Conservation (phyloP, 2,797 vertebrate species). For the Alosa sapidissima region DNA sequence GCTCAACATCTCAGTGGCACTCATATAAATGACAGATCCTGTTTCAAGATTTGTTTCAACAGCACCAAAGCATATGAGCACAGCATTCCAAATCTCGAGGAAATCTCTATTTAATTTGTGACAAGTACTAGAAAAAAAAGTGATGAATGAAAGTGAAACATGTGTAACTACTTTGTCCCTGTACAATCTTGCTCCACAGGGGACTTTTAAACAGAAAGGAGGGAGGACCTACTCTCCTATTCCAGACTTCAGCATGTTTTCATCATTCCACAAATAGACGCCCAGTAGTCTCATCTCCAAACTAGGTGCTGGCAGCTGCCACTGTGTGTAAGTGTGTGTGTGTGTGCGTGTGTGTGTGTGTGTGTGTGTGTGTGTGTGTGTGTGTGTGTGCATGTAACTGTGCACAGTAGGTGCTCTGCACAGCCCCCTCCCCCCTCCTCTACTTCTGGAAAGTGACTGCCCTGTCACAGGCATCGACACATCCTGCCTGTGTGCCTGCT, state of each 20-base stretch:
- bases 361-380: constrained; percentile 24
- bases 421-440: constrained; percentile 25
- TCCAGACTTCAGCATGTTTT: constrained; percentile 56
- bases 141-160: not conserved
- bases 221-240: constrained; percentile 37
- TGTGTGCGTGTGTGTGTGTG: constrained; percentile 18
- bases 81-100: not conserved
- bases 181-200: not conserved
- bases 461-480: constrained; percentile 33
- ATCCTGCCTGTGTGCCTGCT: not conserved
- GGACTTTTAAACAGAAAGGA: constrained; percentile 65
- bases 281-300: constrained; percentile 71
- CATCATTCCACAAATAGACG: constrained; percentile 79
- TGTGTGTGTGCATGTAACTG: constrained; percentile 54
- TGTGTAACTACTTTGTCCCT: not conserved
- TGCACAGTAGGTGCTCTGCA: constrained; percentile 42
- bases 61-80: not conserved
- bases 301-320: constrained; percentile 79
- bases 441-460: constrained; percentile 26
- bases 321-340: constrained; percentile 39
- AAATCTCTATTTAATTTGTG: not conserved
- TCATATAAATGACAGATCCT: constrained; percentile 55
- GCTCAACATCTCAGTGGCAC: constrained; percentile 33
- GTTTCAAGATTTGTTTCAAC: not conserved
- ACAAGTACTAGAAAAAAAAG: not conserved